These are phyloP conservation scores for Iselma pallidipennis DNA, from an alignment of 2,888 invertebrate genomes.

Conservation along the genomic window DNA sequence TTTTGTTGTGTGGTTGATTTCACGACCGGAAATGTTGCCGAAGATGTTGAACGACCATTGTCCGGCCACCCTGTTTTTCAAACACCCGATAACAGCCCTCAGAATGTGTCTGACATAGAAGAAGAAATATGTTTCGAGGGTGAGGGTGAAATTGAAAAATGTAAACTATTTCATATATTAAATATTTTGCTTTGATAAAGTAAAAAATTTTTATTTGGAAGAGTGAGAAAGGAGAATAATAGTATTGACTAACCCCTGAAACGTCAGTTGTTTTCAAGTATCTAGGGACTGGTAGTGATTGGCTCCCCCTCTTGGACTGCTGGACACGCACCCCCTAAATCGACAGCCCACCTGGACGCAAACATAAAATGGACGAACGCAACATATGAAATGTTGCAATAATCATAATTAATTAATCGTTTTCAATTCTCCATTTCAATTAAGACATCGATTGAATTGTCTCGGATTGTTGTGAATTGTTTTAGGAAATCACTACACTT, in stretches of 20 bases:
- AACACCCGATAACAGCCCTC: not conserved
- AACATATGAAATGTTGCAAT: not conserved
- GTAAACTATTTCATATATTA: not conserved
- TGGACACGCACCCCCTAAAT: slow-evolving; percentile 44
- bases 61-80: slow-evolving; percentile 26
- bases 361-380: slow-evolving; percentile 39
- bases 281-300: slow-evolving; percentile 41
- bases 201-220: slow-evolving; percentile 8
- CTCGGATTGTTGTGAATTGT: too few species aligned
- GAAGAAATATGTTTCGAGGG: not conserved
- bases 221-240: too few species aligned
- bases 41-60: slow-evolving; percentile 37
- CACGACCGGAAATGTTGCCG: slow-evolving; percentile 28
- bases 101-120: too few species aligned
- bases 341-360: slow-evolving; percentile 31
- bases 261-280: slow-evolving; percentile 25
- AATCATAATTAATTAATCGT: not conserved
- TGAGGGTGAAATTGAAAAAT: not conserved
- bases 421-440: too few species aligned
- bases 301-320: slow-evolving; percentile 46
- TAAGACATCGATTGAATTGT: too few species aligned
- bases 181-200: not conserved
- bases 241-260: slow-evolving; percentile 10
- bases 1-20: slow-evolving; percentile 38
- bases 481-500: too few species aligned